Conservation (phyloP, 2,888 invertebrate genomes). For the Callinectes sapidus region DNA sequence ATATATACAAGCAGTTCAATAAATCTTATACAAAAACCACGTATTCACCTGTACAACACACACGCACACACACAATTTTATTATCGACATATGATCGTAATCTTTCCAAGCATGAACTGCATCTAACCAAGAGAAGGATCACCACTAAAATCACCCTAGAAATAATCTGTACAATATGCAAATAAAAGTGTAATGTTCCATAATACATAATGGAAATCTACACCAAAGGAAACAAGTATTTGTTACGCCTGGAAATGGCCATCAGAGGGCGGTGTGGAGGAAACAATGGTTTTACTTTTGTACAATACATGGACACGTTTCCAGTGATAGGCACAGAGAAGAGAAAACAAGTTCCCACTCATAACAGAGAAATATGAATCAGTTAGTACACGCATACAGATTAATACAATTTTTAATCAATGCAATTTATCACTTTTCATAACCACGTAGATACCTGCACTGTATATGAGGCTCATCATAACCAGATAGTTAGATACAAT, state of each 20-base stretch:
- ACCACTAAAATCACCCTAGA: neutral
- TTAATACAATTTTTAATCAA: neutral
- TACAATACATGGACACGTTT: no score
- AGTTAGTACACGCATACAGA: slow-evolving; percentile 36
- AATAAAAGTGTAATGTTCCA: neutral
- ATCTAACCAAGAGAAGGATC: neutral
- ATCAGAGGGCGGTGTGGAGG: no score
- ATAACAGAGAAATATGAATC: slow-evolving; percentile 24
- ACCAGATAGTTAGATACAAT: no score
- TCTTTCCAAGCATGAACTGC: neutral
- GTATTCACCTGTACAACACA: slow-evolving; percentile 22
- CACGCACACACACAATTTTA: neutral
- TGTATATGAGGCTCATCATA: no score
- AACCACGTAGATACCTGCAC: no score
- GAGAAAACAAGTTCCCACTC: no score
- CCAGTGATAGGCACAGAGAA: no score
- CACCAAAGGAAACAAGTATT: no score
- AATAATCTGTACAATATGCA: neutral
- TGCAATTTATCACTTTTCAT: no score
- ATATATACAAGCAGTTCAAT: neutral
- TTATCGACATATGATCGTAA: neutral
- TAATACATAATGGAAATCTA: no score
- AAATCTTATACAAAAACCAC: slow-evolving; percentile 27
- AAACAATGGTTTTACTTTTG: no score
- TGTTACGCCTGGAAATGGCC: no score